These are phyloP conservation scores for Coccyzus lansbergi DNA, from an alignment of 2,797 vertebrate species.

Conservation along the genomic window DNA sequence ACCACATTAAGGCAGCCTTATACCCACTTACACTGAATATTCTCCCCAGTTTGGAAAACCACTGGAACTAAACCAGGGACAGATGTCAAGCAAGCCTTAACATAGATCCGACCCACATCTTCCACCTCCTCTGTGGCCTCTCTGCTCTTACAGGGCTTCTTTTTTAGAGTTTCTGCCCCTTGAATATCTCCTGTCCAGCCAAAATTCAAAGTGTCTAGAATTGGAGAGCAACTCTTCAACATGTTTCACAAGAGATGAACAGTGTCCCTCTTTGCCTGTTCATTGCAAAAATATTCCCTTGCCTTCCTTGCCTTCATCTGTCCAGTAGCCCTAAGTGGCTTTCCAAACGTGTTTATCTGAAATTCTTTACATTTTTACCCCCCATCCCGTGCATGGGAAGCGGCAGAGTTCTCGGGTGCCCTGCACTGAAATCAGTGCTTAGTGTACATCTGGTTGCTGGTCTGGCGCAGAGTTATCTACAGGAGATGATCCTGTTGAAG, in stretches of 20 bases:
- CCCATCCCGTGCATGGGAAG: slow-evolving; percentile 36
- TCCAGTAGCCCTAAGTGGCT: slow-evolving; percentile 61
- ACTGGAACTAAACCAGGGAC: background rate
- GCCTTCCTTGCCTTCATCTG: background rate
- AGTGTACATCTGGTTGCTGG: slow-evolving; percentile 20
- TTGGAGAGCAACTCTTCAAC: background rate
- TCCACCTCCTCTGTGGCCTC: background rate
- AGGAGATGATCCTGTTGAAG: slow-evolving; percentile 45
- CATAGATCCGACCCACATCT: background rate
- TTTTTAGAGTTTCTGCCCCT: background rate
- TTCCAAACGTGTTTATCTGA: slow-evolving; percentile 72
- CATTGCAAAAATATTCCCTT: background rate
- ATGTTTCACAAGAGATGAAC: rapidly evolving
- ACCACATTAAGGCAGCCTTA: rapidly evolving
- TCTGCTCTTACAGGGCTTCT: background rate
- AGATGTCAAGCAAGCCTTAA: background rate
- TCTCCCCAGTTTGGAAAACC: background rate
- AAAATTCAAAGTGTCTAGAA: rapidly evolving
- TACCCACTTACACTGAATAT: rapidly evolving
- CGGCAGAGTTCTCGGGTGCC: background rate
- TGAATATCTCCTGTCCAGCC: background rate
- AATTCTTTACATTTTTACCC: slow-evolving; percentile 76
- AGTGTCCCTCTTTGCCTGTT: background rate
- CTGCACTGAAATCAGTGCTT: background rate
- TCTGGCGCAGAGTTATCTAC: slow-evolving; percentile 21